Base-by-base conservation (phyloP, 1,140 invertebrate species). In the Drosophila erecta region DNA sequence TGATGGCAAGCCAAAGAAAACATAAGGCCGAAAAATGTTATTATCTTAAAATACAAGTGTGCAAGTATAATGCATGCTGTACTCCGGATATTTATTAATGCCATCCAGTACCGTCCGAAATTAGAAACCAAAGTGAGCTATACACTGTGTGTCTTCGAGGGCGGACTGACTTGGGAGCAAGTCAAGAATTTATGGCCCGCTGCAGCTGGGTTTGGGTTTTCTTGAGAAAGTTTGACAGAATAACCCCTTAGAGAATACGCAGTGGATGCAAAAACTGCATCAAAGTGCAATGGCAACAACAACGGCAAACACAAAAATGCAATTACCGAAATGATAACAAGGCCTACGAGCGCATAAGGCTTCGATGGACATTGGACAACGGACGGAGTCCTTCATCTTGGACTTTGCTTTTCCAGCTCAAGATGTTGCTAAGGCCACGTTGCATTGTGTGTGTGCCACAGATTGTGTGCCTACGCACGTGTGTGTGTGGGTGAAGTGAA, bases 291-390 rank as follows among this genome's bases (percentile, higher is more conserved):
- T 47, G 53, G 46, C 55, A 67, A 49, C 47, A 81, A 87, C 83
- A 87, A 87, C 70, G 83, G 69, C 79, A 83, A 86, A 83, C 83
- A 86, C 83, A 87, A 87, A 87, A 86, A 86, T 87, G 83, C 83
- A 89, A 89, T 87, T 87, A 87, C 79, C 65, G 72, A 87, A 87
- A 89, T 87, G 83, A 87, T 89, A 87, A 87, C 84, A 87, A 83
- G 84, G 79, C 83, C 83, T 83, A 89, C 75, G 56, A 62, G 69
- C 65, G 76, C 47, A 87, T 83, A 86, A 75, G 74, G 59, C 59
- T 62, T 62, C 59, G 59, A 62, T 41, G 54, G 83, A 65, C 70
- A 65, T 35, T 50, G 59, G 64, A 71, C 84, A 44, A 78, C 14
- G 72, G 58, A 72, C 75, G 43, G 58, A 78, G 80, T 75, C 53